Base-by-base conservation (phyloP, 2,797 vertebrate genomes). In the Ambastaia sidthimunki region DNA sequence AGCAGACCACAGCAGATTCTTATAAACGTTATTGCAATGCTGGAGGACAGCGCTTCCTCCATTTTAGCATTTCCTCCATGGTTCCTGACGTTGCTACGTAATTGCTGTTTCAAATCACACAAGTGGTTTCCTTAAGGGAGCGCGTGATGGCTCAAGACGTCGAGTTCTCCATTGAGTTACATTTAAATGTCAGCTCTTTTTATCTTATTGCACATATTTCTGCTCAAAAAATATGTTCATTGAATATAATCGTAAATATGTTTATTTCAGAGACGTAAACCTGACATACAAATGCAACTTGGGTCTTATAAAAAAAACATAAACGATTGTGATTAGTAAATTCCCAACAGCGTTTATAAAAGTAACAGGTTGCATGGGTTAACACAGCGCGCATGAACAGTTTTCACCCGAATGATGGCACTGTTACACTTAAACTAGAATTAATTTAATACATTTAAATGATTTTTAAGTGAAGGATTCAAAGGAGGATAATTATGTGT, bases 271-370 rank as follows among this genome's bases (percentile, higher is more conserved):
- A 13, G 10, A 41, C 7, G 13, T 34, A 3, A 18, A 18, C 9
- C 15, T n/a, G 16, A 7, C 7, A 16, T 50, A 19, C 13, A 63
- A 48, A 34, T 21, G 0, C 19, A 34, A 63, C 21, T 15, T 7
- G 28, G n/a, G 5, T 0, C 19, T 41, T 16, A 23, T 44, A 15
- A 7, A 5, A 3, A 47, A 15, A 48, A 34, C 25, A 16, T 23
- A 55, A 70, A 60, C 13, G 18, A 62, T 25, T 34, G 6, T 70
- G 75, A 59, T 76, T 76, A 18, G 65, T 59, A 11, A 34, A 50
- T 4, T 3, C 0, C 12, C 1, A 4, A 0, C 4, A 31, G 13
- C n/a, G 41, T 60, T 70, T 37, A 37, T 10, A 70, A 70, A 60
- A 70, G 55, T 23, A 70, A 48, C 67, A 34, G 0, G 1, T 50